Conservation (phyloP, 1,140 invertebrate genomes). For the Macrobrachium rosenbergii region DNA sequence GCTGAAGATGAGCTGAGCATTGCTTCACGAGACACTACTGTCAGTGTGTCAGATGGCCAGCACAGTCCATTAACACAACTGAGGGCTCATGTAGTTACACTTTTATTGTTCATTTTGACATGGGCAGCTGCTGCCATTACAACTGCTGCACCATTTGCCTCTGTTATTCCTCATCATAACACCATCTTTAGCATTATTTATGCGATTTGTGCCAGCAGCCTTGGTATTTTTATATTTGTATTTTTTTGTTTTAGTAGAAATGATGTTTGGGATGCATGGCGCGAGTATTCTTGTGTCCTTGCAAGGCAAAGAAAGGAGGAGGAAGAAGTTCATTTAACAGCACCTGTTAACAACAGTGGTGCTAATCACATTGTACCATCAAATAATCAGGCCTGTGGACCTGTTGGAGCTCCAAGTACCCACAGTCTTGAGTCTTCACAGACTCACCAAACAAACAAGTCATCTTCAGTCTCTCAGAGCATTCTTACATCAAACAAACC, state of each 20-base stretch:
- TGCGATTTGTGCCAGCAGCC: conserved; percentile 77
- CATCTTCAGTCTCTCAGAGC: conserved; percentile 67
- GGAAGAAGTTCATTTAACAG: conserved; percentile 54
- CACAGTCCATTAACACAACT: conserved; percentile 85
- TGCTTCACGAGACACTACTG: conserved; percentile 75
- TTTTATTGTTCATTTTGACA: conserved; percentile 82
- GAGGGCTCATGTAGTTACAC: conserved; percentile 81
- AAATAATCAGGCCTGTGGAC: conserved; percentile 67
- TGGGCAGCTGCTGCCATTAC: conserved; percentile 82
- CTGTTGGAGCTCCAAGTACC: conserved; percentile 66
- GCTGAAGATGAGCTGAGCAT: conserved; percentile 76
- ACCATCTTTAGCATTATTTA: conserved; percentile 85
- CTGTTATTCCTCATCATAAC: conserved; percentile 79
- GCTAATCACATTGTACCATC: conserved; percentile 58
- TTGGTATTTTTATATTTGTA: conserved; percentile 86
- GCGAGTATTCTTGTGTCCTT: conserved; percentile 76
- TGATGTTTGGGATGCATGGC: conserved; percentile 84
- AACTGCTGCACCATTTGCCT: conserved; percentile 77
- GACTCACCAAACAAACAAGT: conserved; percentile 69
- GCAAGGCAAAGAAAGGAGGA: conserved; percentile 72
- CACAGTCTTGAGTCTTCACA: conserved; percentile 69
- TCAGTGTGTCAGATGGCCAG: conserved; percentile 85
- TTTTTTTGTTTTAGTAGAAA: conserved; percentile 88
- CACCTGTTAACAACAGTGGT: conserved; percentile 68
- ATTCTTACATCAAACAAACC: conserved; percentile 67